Percentiles rank a stretch among this genome's conserved stretches.
Evolutionary conservation across 1,140 invertebrate genomes (phyloP).

Genomic region (Aphelinus atriplicis): DNA sequence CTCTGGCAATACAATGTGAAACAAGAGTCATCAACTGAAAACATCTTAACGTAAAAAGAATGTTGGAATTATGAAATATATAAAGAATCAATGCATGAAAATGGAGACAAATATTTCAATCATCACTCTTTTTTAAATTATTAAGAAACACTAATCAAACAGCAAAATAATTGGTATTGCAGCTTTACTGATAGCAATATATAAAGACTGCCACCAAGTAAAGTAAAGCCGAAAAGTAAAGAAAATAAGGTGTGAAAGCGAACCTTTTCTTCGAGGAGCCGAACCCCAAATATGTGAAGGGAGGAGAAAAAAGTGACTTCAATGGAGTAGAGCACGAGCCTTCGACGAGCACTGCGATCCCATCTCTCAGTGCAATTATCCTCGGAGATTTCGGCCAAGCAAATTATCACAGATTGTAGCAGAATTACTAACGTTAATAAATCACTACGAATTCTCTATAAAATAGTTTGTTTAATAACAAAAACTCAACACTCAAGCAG

Average conservation of each 20-base stretch:
- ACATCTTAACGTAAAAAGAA: no score
- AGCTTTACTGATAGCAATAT: no score
- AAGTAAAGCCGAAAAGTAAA: not conserved
- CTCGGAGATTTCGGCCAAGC: not conserved
- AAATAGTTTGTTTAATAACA: constrained; percentile 25
- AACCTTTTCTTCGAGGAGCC: constrained; percentile 16
- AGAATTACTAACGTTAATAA: constrained; percentile 10
- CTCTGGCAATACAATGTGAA: no score
- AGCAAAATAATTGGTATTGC: no score
- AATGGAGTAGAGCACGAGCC: constrained; percentile 25
- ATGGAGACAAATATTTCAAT: no score
- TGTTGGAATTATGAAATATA: no score
- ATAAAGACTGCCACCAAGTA: no score
- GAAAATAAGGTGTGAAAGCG: not conserved
- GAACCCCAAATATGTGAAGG: not conserved
- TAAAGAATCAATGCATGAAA: no score
- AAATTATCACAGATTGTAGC: constrained; percentile 2
- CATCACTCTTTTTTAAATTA: no score
- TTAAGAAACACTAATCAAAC: no score
- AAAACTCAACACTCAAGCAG: constrained; percentile 17
- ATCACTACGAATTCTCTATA: constrained; percentile 14
- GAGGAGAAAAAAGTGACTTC: constrained; percentile 7
- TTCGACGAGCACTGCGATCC: constrained; percentile 21
- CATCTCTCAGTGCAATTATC: constrained; percentile 15
- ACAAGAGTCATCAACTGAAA: no score